A percentile compares a stretch with the other conserved stretches of the same genome.
phyloP scores from a whole-genome alignment of 2,888 invertebrate species.

The Pyrocoelia pectoralis region DNA sequence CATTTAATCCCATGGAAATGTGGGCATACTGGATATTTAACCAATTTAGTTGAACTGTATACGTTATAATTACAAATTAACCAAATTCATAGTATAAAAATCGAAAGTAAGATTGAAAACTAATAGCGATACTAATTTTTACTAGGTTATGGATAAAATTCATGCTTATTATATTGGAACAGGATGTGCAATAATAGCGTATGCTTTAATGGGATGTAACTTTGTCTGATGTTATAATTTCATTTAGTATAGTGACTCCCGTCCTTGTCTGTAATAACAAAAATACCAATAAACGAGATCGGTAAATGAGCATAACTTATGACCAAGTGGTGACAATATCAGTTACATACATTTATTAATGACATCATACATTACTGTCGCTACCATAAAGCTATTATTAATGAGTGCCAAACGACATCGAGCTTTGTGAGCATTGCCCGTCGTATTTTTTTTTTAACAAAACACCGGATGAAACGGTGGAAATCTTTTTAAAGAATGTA shows the following conservation, averaged over 20 bases:
- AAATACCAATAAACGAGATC: conserved; percentile 11
- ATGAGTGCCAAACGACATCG: conserved; percentile 39
- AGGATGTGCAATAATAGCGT: conserved; percentile 15
- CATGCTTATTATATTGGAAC: background rate
- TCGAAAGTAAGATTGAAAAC: no score
- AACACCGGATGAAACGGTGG: background rate
- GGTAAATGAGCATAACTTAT: conserved; percentile 22
- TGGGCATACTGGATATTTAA: no score
- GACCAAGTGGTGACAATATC: conserved; percentile 36
- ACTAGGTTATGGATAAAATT: no score
- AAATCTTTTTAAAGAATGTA: no score
- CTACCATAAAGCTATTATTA: conserved; percentile 39
- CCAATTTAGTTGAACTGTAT: no score
- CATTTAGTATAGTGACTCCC: background rate
- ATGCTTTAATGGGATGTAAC: conserved; percentile 16
- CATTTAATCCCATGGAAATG: no score
- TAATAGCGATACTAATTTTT: no score
- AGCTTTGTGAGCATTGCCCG: conserved; percentile 28
- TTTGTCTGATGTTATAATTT: background rate
- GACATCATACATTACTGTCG: conserved; percentile 36
- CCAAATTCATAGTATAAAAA: no score
- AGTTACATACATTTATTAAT: conserved; percentile 37
- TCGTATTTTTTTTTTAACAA: background rate
- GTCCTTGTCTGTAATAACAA: conserved; percentile 14
- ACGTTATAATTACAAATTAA: no score